Evolutionary conservation across 2,797 vertebrate genomes (phyloP), one percentile per base, ranked within the genome.

Genomic region (Oryzias dopingdopingensis): DNA sequence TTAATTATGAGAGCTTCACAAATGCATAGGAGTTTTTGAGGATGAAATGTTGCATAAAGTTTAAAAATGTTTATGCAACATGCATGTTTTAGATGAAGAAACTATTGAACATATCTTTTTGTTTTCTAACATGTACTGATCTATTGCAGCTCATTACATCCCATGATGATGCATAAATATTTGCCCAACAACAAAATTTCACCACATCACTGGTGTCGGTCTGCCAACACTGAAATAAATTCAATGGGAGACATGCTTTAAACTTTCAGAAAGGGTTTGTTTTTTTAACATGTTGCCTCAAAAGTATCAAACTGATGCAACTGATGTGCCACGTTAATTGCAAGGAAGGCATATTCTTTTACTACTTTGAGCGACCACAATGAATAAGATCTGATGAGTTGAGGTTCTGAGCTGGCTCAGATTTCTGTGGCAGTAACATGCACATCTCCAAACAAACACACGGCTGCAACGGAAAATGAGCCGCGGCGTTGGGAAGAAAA

Each of bases 151-250:
- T 50, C 52, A 42, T 49, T 48, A 42, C 84, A 89, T 82, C 80
- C 87, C 86, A 88, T 88, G 89, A 86, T 86, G 86, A 76, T 79
- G 79, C 71, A 81, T 77, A 82, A 78, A 73, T 14, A 56, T 82
- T 86, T 84, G 79, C 88, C 70, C 67, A 56, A 86, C 80, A 88
- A 88, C 83, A 72, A 62, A 74, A 65, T 77, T 64, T 73, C 74
- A 78, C 80, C 84, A 86, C 81, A 74, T 67, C 67, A 60, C 76
- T 52, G 40, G 74, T 74, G 37, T 50, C 72, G 75, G 83, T 82
- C 74, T 79, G 79, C 59, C 69, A 79, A 76, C 72, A 17, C 54
- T 48, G 59, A 42, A 62, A 50, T 66, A 74, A 80, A 81, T 72
- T 68, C 22, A 22, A 63, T 54, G 71, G 66, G 58, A 67, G 62